phyloP scores from a whole-genome alignment of 2,113 vertebrate genomes.

The Misgurnus anguillicaudatus region DNA sequence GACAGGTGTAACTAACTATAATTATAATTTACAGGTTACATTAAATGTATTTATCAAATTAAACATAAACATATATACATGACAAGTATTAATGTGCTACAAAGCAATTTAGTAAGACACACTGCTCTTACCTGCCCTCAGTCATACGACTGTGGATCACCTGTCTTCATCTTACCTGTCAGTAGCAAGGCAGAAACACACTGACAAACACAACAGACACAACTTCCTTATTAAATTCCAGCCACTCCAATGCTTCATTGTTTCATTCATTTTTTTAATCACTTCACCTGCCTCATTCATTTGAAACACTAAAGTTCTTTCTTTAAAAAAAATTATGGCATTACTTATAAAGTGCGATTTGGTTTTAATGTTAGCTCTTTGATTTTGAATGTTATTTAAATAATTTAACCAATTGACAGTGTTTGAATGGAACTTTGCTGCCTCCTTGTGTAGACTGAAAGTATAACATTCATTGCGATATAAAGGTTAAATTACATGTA shows the following conservation, averaged over 20 bases:
- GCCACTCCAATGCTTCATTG: neutral
- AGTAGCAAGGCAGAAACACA: neutral
- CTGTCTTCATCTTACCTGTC: slow-evolving; percentile 20
- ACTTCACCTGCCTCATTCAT: neutral
- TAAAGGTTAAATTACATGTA: neutral
- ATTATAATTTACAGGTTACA: too few species aligned
- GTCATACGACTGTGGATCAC: neutral
- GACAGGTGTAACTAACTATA: neutral
- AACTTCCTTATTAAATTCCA: slow-evolving; percentile 32
- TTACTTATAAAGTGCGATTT: neutral
- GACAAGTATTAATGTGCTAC: too few species aligned
- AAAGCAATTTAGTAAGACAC: too few species aligned
- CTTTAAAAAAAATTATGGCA: too few species aligned
- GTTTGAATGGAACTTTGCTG: neutral
- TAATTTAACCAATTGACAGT: neutral
- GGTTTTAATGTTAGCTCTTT: neutral
- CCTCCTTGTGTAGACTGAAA: neutral
- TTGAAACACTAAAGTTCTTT: too few species aligned
- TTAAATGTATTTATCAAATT: too few species aligned
- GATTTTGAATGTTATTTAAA: neutral
- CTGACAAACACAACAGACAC: neutral
- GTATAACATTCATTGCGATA: neutral
- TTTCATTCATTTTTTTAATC: neutral
- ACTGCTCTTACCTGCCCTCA: slow-evolving; percentile 23
- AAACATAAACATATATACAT: too few species aligned